Percentiles rank a stretch among this genome's conserved stretches.
These are phyloP conservation scores for Diploscapter pachys DNA, from an alignment of 1,140 invertebrate species.

Conservation along the genomic window DNA sequence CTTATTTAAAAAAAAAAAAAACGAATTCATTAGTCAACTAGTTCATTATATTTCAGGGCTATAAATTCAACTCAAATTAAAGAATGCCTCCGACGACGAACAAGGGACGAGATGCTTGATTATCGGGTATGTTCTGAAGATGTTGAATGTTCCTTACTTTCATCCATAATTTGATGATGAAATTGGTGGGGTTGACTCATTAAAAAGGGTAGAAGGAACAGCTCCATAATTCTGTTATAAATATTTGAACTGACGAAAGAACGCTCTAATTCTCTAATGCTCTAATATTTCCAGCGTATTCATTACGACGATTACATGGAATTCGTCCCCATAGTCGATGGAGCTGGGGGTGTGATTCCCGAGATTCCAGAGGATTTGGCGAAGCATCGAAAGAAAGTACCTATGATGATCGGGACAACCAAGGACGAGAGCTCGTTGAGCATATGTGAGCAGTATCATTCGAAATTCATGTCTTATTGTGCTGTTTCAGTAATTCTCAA, in stretches of 20 bases:
- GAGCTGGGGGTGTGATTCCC: constrained; percentile 52
- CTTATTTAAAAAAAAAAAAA: too few relatives aligned
- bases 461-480: not conserved
- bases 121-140: constrained; percentile 39
- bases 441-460: constrained; percentile 39
- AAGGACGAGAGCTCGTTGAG: constrained; percentile 51
- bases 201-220: not conserved
- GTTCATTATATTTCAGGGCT: constrained; percentile 37
- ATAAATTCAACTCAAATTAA: constrained; percentile 57
- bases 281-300: constrained; percentile 29
- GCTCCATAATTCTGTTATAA: not conserved
- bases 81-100: constrained; percentile 56
- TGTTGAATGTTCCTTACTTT: constrained; percentile 4
- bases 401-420: constrained; percentile 53
- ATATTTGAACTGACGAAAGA: not conserved
- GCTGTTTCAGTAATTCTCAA: constrained; percentile 52
- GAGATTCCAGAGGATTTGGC: constrained; percentile 51
- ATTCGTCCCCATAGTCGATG: constrained; percentile 57
- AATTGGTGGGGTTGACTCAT: too few relatives aligned
- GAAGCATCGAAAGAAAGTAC: constrained; percentile 48
- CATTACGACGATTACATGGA: constrained; percentile 49
- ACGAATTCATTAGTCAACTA: not conserved
- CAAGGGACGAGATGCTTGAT: constrained; percentile 56
- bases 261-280: not conserved
- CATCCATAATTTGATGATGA: not conserved